Evolutionary conservation across 2,888 invertebrate genomes (phyloP), one percentile per base, ranked within the genome.

Genomic region (Syrista parreyssii): DNA sequence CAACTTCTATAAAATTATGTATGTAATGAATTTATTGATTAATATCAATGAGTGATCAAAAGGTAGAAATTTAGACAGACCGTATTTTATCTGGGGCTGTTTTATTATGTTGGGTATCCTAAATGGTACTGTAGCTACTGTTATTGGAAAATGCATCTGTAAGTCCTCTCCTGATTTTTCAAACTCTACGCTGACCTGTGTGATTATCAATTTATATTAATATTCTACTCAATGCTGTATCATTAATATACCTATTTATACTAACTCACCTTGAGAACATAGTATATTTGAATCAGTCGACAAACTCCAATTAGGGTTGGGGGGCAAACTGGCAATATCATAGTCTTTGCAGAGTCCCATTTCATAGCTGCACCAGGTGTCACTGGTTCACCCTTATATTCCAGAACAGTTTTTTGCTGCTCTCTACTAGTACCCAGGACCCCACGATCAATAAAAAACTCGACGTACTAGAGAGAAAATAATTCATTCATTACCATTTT

Each of bases 371-470:
- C 93, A 82, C 94, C 93, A 1, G 95, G 94, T 79, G 92, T 91
- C 6, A 95, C 94, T 32, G 93, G 92, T 82, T 94, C 94, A 4
- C 95, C 95, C 84, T 94, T 93, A 88, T 95, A 95, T 89, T 96
- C 96, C 86, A 96, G 93, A 68, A 96, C 95, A 35, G 94, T 92
- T 88, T 95, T 95, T 82, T 93, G 93, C 73, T 94, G 89, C 84
- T 95, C 95, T 88, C 96, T 96, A 85, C 93, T 95, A 78, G 96
- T 93, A 1, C 95, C 96, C 77, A 96, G 91, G 12, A 95, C 95
- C 33, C 95, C 95, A 83, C 95, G 93, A 89, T 96, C 95, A 84
- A 96, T 95, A 89, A 95, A 95, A 89, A 95, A 96, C 89, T 96
- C 95, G 79, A 96, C 95, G 88, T 95, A 94, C 94, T 96, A 93